Conservation (phyloP, 2,888 invertebrate species). For the Drosophila stalkeri region DNA sequence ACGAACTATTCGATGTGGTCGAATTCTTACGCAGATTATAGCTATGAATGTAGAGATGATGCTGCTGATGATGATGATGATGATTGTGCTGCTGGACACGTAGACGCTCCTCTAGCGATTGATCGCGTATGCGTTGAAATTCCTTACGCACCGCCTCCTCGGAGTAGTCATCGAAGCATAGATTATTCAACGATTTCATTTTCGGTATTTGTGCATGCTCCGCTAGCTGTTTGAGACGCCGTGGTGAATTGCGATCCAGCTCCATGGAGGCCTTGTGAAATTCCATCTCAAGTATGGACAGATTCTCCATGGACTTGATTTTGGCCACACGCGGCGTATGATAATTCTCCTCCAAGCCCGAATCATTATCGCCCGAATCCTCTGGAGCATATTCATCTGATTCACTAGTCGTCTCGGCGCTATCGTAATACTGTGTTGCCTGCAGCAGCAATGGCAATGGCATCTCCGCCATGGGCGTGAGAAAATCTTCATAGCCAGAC, state of each 20-base stretch:
- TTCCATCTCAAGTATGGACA: constrained; percentile 84
- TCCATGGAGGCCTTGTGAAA: constrained; percentile 84
- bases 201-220: constrained; percentile 81
- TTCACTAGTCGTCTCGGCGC: constrained; percentile 68
- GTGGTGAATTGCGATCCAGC: constrained; percentile 84
- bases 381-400: constrained; percentile 64
- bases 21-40: constrained; percentile 73
- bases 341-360: constrained; percentile 84
- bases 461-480: constrained; percentile 83
- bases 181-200: constrained; percentile 84
- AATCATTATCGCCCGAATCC: constrained; percentile 82
- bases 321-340: constrained; percentile 84
- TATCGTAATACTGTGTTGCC: constrained; percentile 70
- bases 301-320: constrained; percentile 85
- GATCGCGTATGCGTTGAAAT: constrained; percentile 80
- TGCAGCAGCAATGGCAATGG: constrained; percentile 58
- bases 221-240: constrained; percentile 79
- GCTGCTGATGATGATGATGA: constrained; percentile 15
- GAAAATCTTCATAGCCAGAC: constrained; percentile 78
- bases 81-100: constrained; percentile 72
- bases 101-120: constrained; percentile 75
- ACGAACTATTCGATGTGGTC: constrained; percentile 70
- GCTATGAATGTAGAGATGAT: constrained; percentile 48
- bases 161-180: constrained; percentile 82
- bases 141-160: constrained; percentile 81